Evolutionary conservation across 2,113 vertebrate genomes (phyloP).

Genomic region (Petroica traversi): DNA sequence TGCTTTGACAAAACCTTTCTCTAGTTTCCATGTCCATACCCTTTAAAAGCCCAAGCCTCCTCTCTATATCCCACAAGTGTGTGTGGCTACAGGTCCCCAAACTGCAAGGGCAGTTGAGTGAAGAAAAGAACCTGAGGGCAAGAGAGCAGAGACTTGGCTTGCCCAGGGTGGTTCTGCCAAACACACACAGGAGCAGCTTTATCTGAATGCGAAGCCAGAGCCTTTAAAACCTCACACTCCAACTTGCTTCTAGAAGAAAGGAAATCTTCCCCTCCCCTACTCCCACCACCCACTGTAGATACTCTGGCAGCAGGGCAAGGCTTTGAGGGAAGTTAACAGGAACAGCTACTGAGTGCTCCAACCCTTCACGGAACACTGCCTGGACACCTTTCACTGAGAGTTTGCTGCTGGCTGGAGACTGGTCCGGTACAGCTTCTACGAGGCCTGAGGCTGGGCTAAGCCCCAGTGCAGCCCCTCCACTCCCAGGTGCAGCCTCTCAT

Average conservation of each 20-base stretch:
- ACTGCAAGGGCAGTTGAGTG: accelerated
- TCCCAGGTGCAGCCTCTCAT: too few relatives aligned
- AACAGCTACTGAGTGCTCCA: accelerated
- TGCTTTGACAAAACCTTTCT: not conserved
- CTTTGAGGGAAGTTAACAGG: accelerated
- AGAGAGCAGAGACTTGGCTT: accelerated
- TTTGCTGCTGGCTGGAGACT: accelerated
- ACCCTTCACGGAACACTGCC: accelerated
- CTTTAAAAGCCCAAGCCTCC: not conserved
- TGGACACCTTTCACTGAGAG: accelerated
- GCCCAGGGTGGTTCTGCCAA: not conserved
- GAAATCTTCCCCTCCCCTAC: not conserved
- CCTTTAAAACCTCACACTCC: not conserved
- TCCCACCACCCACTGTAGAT: not conserved
- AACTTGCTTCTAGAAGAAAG: not conserved
- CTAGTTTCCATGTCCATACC: accelerated
- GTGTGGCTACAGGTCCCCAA: accelerated
- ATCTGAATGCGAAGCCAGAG: accelerated
- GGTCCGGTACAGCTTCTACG: accelerated
- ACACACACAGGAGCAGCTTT: not conserved
- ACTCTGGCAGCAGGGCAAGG: accelerated
- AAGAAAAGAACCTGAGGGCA: not conserved
- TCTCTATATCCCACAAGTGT: accelerated
- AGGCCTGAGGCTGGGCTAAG: too few relatives aligned
- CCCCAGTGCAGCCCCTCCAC: not conserved